A percentile compares a stretch with the other conserved stretches of the same genome.
phyloP scores from a whole-genome alignment of 2,888 invertebrate genomes.

The Eutolmus rufibarbis region DNA sequence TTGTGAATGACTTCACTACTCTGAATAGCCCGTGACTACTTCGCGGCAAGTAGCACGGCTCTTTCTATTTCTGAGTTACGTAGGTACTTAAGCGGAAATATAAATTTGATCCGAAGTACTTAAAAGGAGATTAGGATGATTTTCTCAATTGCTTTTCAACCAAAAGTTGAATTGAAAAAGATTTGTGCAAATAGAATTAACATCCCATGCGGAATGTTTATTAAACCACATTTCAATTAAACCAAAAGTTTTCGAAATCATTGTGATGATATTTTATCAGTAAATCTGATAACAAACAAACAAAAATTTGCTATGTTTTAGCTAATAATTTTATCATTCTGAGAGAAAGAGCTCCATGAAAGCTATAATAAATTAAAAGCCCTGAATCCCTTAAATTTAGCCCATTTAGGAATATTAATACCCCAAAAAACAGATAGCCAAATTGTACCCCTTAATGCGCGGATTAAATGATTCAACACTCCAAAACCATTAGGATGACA shows the following conservation, averaged over 20 bases:
- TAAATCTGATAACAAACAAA: background rate
- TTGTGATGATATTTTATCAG: background rate
- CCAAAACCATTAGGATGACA: background rate
- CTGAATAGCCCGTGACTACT: background rate
- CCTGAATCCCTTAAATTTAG: background rate
- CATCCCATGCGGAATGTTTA: background rate
- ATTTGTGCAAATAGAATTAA: background rate
- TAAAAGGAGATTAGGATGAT: background rate
- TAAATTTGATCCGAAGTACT: background rate
- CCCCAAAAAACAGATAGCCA: background rate
- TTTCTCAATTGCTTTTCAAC: background rate
- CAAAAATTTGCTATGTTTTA: background rate
- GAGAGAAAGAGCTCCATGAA: background rate
- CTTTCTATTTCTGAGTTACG: background rate
- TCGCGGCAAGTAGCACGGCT: background rate
- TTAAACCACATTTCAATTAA: background rate
- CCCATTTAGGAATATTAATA: background rate
- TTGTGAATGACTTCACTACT: conserved; percentile 14
- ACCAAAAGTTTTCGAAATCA: background rate
- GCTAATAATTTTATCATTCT: background rate
- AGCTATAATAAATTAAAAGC: background rate
- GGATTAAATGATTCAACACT: background rate
- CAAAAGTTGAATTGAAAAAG: background rate
- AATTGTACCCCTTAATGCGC: background rate
- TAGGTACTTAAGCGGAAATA: background rate